These are phyloP conservation scores for Eublepharis macularius DNA, from an alignment of 2,113 vertebrate species.

Conservation along the genomic window DNA sequence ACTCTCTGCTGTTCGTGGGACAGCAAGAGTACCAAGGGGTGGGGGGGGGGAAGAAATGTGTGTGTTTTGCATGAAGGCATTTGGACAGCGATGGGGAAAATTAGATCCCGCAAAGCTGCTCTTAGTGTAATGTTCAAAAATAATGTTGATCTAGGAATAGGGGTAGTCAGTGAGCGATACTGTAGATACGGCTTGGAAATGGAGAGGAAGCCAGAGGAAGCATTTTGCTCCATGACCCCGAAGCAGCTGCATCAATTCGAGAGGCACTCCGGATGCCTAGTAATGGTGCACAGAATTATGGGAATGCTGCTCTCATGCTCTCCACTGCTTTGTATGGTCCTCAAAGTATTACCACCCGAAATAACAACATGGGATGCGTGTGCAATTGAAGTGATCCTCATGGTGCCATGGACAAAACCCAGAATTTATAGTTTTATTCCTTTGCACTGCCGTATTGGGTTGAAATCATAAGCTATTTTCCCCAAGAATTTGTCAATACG, in stretches of 20 bases:
- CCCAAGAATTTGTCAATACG: background rate
- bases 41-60: background rate
- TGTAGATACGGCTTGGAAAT: background rate
- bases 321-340: background rate
- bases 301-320: background rate
- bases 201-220: background rate
- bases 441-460: background rate
- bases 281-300: background rate
- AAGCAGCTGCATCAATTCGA: background rate
- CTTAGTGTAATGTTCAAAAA: slow-evolving; percentile 10
- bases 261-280: background rate
- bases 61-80: slow-evolving; percentile 35
- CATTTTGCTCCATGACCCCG: background rate
- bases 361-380: no score
- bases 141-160: slow-evolving; percentile 20
- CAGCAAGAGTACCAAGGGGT: background rate
- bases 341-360: background rate
- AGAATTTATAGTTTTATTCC: background rate
- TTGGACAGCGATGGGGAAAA: slow-evolving; percentile 43
- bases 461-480: background rate
- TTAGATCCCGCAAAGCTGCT: slow-evolving; percentile 56
- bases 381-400: background rate
- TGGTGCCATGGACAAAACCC: background rate
- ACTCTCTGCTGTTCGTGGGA: slow-evolving; percentile 39
- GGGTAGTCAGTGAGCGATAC: background rate